phyloP scores from a whole-genome alignment of 2,888 invertebrate species.

The Hesperia comma region DNA sequence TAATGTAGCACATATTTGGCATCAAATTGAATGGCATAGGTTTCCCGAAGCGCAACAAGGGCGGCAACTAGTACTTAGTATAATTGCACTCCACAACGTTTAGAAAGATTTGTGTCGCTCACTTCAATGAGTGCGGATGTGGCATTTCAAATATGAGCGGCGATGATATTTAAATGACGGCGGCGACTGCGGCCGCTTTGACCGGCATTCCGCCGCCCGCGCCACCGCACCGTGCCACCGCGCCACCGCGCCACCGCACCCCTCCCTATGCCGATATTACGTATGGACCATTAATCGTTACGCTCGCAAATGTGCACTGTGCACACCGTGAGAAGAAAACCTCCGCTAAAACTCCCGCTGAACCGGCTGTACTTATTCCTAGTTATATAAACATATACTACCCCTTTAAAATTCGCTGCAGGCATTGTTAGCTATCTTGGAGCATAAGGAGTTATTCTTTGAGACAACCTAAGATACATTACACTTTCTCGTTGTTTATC shows the following conservation, averaged over 20 bases:
- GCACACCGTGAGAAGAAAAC: conserved; percentile 32
- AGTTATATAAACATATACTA: too few relatives aligned
- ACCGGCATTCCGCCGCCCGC: conserved; percentile 25
- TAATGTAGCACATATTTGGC: too few relatives aligned
- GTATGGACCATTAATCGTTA: conserved; percentile 32
- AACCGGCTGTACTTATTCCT: too few relatives aligned
- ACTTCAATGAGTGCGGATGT: conserved; percentile 38
- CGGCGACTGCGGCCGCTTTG: conserved; percentile 40
- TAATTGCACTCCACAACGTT: conserved; percentile 17
- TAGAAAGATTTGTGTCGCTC: conserved; percentile 58
- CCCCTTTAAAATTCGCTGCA: too few relatives aligned
- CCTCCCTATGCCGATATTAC: conserved; percentile 31
- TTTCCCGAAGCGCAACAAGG: too few relatives aligned
- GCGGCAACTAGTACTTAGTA: not conserved
- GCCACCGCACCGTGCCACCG: conserved; percentile 20
- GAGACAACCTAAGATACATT: too few relatives aligned
- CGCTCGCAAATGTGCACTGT: conserved; percentile 26
- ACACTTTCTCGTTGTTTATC: too few relatives aligned
- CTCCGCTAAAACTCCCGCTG: conserved; percentile 18
- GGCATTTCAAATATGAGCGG: conserved; percentile 53
- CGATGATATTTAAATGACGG: conserved; percentile 64
- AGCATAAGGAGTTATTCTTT: too few relatives aligned
- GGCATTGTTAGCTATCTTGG: too few relatives aligned
- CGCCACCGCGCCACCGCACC: conserved; percentile 32
- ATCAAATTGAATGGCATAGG: too few relatives aligned